phyloP scores from a whole-genome alignment of 53 echinoderm and acorn worm species.

The Apostichopus leukothele region DNA sequence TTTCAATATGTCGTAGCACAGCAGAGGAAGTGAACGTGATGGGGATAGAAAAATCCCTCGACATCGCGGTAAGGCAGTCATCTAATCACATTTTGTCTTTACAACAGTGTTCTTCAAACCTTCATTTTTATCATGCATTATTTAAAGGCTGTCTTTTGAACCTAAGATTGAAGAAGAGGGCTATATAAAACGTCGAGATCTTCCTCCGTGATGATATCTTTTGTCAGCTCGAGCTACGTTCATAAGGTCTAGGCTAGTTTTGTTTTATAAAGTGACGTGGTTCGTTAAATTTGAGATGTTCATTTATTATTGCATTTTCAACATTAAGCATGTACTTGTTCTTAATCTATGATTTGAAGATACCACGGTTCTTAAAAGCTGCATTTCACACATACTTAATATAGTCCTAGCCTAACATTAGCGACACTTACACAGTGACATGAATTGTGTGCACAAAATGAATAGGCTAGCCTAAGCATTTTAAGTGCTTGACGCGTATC shows the following conservation, averaged over 20 bases:
- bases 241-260: background rate
- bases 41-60: constrained; percentile 52
- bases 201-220: background rate
- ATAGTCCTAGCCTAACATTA: no score
- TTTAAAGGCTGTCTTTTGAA: background rate
- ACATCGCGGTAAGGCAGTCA: constrained; percentile 49
- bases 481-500: no score
- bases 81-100: background rate
- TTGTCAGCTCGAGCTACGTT: background rate
- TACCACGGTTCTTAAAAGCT: background rate
- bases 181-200: background rate
- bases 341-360: background rate
- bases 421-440: background rate
- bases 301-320: background rate
- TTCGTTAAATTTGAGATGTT: background rate
- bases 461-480: background rate
- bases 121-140: background rate
- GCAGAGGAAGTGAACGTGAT: constrained; percentile 45
- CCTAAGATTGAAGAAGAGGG: background rate
- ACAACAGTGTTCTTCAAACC: background rate
- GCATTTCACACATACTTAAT: no score
- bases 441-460: background rate
- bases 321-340: background rate
- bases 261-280: background rate
- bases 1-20: constrained; percentile 51